Base-by-base conservation (phyloP, 2,888 invertebrate species). In the Neria commutata region DNA sequence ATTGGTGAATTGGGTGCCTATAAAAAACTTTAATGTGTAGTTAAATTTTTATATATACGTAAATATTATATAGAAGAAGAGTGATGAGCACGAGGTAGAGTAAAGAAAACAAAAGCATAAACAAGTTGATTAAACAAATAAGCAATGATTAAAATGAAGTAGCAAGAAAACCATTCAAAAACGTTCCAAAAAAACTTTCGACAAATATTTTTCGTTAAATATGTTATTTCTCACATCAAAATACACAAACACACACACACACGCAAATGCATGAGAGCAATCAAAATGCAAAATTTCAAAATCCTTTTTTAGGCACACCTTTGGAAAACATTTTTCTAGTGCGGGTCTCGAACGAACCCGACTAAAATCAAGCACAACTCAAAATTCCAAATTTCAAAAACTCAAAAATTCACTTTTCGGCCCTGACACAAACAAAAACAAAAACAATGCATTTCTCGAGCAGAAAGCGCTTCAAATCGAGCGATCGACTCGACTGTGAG, bases 1-100 rank as follows among this genome's bases (percentile, higher is more conserved):
- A 75, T 76, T 76, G 76, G 75, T 77, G 74, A 76, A 79, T 78
- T 76, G 72, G 79, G 79, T 79, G 79, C 79, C 79, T 79, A 76
- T 77, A 76, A 73, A 77, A 71, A 69, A 70, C 72, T 64, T 61
- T 59, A 64, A 73, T 71, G 72, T 67, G 66, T 77, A 77, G 77
- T 75, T 62, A 77, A 77, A 76, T 75, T 78, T 77, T 73, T 75
- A 75, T 62, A 69, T 70, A 68, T 72, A 70, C 71, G 68, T 69
- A 68, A n/a, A n/a, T n/a, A n/a, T n/a, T n/a, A n/a, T n/a, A n/a
- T n/a, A n/a, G n/a, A n/a, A n/a, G n/a, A n/a, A n/a, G n/a, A n/a
- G n/a, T n/a, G n/a, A n/a, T n/a, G n/a, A n/a, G n/a, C n/a, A n/a
- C n/a, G n/a, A n/a, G n/a, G n/a, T n/a, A n/a, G n/a, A n/a, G n/a